phyloP scores from a whole-genome alignment of 2,797 vertebrate species.

The Scyliorhinus canicula region DNA sequence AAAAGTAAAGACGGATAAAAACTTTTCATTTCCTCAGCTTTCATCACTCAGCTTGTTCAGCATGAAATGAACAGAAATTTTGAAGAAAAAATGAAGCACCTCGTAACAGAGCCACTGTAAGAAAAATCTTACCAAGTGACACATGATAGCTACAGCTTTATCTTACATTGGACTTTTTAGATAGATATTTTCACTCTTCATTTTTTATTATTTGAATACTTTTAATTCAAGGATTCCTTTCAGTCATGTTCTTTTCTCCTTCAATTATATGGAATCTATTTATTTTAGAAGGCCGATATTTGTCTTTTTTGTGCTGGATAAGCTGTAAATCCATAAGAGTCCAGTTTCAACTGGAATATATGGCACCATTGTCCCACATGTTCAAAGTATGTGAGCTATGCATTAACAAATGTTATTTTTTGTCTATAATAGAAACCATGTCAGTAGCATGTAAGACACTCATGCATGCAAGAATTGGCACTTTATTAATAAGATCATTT shows the following conservation, averaged over 20 bases:
- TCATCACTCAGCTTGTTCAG: slow-evolving; percentile 16
- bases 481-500: background rate
- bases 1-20: background rate
- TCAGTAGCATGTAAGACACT: background rate
- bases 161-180: background rate
- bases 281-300: background rate
- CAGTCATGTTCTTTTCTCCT: background rate
- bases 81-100: background rate
- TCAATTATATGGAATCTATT: background rate
- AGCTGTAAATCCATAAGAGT: background rate
- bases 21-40: background rate
- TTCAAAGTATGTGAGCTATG: background rate
- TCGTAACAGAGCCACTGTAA: slow-evolving; percentile 5
- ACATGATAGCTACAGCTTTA: background rate
- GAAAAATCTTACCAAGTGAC: background rate
- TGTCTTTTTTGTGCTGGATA: background rate
- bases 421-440: background rate
- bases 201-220: background rate
- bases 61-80: background rate
- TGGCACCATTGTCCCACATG: slow-evolving; percentile 4
- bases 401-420: slow-evolving; percentile 25
- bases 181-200: background rate
- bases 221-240: background rate
- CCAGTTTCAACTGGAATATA: slow-evolving; percentile 1
- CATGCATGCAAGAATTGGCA: slow-evolving; percentile 8